Evolutionary conservation across 2,888 invertebrate species (phyloP).

Genomic region (Doris montereyensis): DNA sequence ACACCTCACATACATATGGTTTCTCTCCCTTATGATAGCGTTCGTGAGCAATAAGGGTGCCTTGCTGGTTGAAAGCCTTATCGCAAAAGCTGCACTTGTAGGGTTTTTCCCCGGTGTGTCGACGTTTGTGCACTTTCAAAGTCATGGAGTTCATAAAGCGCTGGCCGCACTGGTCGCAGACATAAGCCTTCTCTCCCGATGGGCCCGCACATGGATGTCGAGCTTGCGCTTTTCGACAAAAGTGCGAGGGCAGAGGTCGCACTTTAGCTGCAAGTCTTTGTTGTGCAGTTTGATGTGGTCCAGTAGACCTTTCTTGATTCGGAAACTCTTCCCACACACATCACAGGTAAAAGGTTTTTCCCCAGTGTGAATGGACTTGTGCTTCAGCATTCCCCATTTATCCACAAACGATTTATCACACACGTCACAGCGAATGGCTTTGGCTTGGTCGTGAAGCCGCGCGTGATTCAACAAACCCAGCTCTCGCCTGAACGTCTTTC

Average conservation of each 20-base stretch:
- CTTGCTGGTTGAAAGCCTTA: conserved; percentile 28
- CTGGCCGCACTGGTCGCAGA: conserved; percentile 41
- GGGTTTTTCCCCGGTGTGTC: conserved; percentile 40
- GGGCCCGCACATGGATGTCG: conserved; percentile 31
- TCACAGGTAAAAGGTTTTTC: conserved; percentile 37
- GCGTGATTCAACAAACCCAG: conserved; percentile 25
- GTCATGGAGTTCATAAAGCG: conserved; percentile 39
- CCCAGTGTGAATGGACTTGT: conserved; percentile 38
- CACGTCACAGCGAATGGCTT: conserved; percentile 28
- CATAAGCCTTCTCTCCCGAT: conserved; percentile 42
- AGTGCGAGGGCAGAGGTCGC: conserved; percentile 37
- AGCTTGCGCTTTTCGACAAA: conserved; percentile 39
- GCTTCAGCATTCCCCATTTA: conserved; percentile 39
- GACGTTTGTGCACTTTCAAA: conserved; percentile 38
- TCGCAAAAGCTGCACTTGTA: conserved; percentile 42
- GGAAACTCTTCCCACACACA: conserved; percentile 28
- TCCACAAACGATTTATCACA: conserved; percentile 38
- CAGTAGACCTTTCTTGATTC: conserved; percentile 37
- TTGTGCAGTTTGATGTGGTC: conserved; percentile 41
- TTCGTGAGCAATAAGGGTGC: conserved; percentile 32
- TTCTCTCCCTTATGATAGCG: conserved; percentile 29
- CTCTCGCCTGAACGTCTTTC: conserved; percentile 37
- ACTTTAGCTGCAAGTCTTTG: conserved; percentile 33
- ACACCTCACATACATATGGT: conserved; percentile 33
- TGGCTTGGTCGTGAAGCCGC: conserved; percentile 25